Evolutionary conservation across 2,888 invertebrate species (phyloP), one percentile per base, ranked within the genome.

Genomic region (Bombylius discolor): DNA sequence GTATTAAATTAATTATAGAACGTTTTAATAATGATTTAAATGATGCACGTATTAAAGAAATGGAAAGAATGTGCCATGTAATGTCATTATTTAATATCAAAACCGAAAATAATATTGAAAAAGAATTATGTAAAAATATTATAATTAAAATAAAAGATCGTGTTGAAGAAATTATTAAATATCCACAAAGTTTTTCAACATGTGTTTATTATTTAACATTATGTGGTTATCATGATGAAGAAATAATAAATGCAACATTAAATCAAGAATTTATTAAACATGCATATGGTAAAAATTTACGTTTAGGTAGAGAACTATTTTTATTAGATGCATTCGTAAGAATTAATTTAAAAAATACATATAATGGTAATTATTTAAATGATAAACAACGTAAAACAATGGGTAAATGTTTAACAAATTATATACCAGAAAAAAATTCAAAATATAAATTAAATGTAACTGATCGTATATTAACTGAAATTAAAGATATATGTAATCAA

Each of bases 61-160:
- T 89, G 39, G 89, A 89, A 70, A 78, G 88, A 62, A 70, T 88
- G 9, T 70, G 81, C 5, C 76, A 84, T 58, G 77, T 78, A 1
- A 78, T 82, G 65, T 79, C 80, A 4, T 77, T 81, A 65, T 84
- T 84, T 61, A 79, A 84, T 67, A 78, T 76, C 55, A 69, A 72
- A 57, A 81, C 82, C 13, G 62, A 75, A 52, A 77, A 76, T n/a
- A 66, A 74, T 12, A 63, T 67, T 0, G 76, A 75, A 60, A 66
- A 75, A 3, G 77, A 81, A 57, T 63, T 81, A 12, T 78, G 73
- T 56, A 56, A 71, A 14, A 64, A 68, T 12, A 68, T 80, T 32
- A 62, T 77, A 0, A 58, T 74, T 1, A 75, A 80, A 64, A 63
- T 89, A 36, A 76, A 78, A 56, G 75, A 72, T 51, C 77, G 85